Percentiles rank a stretch among this genome's conserved stretches.
Evolutionary conservation across 2,113 vertebrate genomes (phyloP).

Genomic region (Camelus bactrianus): DNA sequence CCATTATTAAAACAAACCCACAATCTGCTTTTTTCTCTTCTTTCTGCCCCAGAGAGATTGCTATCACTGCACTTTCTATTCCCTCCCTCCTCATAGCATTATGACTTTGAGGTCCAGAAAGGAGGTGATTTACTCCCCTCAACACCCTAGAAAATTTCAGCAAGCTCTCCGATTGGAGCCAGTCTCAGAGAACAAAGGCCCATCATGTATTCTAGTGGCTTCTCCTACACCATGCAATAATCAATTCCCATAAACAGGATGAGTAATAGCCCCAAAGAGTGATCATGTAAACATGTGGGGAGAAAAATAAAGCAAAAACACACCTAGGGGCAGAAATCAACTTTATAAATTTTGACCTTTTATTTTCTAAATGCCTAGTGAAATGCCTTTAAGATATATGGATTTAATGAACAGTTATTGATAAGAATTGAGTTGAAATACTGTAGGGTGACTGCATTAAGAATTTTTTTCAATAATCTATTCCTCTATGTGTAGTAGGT

Average conservation of each 20-base stretch:
- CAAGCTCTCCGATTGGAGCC: background rate
- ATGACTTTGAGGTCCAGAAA: background rate
- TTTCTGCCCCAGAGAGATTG: background rate
- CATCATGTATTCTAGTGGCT: background rate
- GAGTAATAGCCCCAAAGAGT: background rate
- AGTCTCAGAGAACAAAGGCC: background rate
- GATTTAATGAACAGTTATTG: background rate
- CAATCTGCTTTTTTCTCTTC: background rate
- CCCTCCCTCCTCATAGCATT: background rate
- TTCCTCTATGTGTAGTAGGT: background rate
- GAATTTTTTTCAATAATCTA: background rate
- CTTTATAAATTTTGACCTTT: background rate
- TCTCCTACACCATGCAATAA: background rate
- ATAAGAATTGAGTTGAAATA: background rate
- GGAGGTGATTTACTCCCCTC: background rate
- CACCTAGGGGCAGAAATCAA: background rate
- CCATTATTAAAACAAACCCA: background rate
- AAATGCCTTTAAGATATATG: background rate
- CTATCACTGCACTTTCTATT: background rate
- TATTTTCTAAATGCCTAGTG: background rate
- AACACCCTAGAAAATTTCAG: background rate
- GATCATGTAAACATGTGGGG: background rate
- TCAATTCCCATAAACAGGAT: background rate
- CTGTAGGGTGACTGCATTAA: background rate
- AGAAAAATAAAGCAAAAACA: background rate